phyloP scores from a whole-genome alignment of 2,888 invertebrate genomes.

The Dastarcus helophoroides region DNA sequence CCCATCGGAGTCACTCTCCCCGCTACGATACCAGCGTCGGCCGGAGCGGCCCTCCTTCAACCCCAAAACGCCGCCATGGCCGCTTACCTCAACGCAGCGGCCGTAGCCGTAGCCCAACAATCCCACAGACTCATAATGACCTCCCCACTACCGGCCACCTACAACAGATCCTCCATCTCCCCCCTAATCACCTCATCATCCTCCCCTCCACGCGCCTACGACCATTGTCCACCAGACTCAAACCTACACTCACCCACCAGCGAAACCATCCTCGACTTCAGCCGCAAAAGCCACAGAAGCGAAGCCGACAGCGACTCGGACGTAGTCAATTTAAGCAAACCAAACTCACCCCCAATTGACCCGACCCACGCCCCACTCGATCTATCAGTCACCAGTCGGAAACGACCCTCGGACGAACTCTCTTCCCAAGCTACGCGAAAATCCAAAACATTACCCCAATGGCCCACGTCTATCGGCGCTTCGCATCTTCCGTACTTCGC shows the following conservation, averaged over 20 bases:
- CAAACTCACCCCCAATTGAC: constrained; percentile 45
- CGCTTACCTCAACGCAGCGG: constrained; percentile 64
- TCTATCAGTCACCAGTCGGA: constrained; percentile 64
- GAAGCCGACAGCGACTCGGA: constrained; percentile 48
- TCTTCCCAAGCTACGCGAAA: constrained; percentile 52
- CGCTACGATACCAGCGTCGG: constrained; percentile 55
- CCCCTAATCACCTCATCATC: constrained; percentile 60
- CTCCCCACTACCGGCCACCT: constrained; percentile 40
- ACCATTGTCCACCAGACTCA: constrained; percentile 38
- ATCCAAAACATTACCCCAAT: constrained; percentile 54
- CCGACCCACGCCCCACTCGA: constrained; percentile 63
- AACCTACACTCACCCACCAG: constrained; percentile 44
- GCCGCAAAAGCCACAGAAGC: constrained; percentile 41
- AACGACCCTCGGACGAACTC: constrained; percentile 52
- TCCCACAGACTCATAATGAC: constrained; percentile 66
- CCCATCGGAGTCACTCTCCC: constrained; percentile 55
- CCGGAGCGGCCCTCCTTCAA: constrained; percentile 54
- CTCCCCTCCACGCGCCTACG: constrained; percentile 37
- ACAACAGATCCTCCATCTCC: constrained; percentile 45
- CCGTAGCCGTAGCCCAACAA: constrained; percentile 53
- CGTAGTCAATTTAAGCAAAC: constrained; percentile 60
- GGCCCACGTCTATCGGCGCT: constrained; percentile 66
- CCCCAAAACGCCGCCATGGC: constrained; percentile 76
- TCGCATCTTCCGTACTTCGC: constrained; percentile 73
- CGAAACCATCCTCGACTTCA: constrained; percentile 67